Base-by-base conservation (phyloP, 64 coral and sea anemone species). In the Stichodactyla mertensii region DNA sequence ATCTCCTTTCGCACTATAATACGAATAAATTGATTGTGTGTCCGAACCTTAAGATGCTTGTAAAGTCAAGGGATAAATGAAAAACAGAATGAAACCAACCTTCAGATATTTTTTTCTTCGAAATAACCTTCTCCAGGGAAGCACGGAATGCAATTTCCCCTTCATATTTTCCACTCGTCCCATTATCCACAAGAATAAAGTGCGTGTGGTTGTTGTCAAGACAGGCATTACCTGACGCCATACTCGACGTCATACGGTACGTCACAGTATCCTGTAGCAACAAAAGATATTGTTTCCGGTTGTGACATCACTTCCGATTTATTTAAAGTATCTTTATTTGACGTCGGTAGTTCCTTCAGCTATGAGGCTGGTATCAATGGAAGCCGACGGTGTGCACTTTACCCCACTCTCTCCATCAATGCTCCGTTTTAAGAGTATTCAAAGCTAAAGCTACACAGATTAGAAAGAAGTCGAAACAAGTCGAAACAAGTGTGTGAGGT, bases 231-330 rank as follows among this genome's bases (percentile, higher is more conserved):
- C 8, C 15, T 77, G 94, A 97, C 62, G 61, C 70, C 81, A 93
- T 84, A 24, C 94, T 97, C 52, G 94, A 93, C 80, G 94, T 93
- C 94, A 97, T 97, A 55, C 89, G 94, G 71, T 97, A 97, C 67
- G 88, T 70, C 74, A 90, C 91, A 26, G 91, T 85, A 57, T 87
- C 91, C 94, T 97, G 54, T 77, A 19, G 24, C 69, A 74, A 74
- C 69, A 31, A 58, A 58, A 45, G 36, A 45, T 45, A 3, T 45
- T 45, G 36, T 45, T 45, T 45, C 3, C 36, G 36, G 36, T 45
- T 45, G 36, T 45, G 36, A 45, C 36, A 45, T 45, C 36, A 45
- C 36, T 45, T 45, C 36, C 36, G 36, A 45, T 45, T 3, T 45
- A 45, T 45, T 45, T n/a, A n/a, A n/a, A n/a, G n/a, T n/a, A n/a